phyloP scores from a whole-genome alignment of 2,888 invertebrate species.

The Troglohyphantes excavatus region DNA sequence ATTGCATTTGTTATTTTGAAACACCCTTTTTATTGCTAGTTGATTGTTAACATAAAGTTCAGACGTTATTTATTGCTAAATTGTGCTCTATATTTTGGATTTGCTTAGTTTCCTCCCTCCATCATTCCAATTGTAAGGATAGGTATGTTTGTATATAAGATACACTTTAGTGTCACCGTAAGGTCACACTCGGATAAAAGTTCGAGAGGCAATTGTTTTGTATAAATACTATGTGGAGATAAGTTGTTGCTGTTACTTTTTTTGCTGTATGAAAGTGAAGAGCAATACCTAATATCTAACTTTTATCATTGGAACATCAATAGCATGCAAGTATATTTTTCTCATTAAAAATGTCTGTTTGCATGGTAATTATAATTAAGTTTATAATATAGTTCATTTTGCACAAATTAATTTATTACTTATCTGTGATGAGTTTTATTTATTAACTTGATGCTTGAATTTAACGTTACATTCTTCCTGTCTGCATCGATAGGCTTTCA shows the following conservation, averaged over 20 bases:
- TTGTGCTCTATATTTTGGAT: not conserved
- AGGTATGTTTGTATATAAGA: conserved; percentile 5
- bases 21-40: conserved; percentile 44
- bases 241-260: not conserved
- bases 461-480: not conserved
- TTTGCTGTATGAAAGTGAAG: not conserved
- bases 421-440: not conserved
- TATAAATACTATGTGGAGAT: not conserved
- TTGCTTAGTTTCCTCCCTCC: not conserved
- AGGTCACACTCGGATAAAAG: not conserved
- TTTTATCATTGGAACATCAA: not conserved
- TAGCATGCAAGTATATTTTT: too few species aligned
- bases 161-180: not conserved
- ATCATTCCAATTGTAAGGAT: not conserved
- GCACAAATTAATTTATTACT: not conserved
- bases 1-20: conserved; percentile 55
- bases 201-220: not conserved
- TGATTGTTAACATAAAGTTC: conserved; percentile 18
- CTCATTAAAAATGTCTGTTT: too few species aligned
- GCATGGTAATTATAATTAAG: not conserved
- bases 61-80: conserved; percentile 31
- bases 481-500: not conserved
- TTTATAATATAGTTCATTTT: not conserved
- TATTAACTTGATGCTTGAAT: not conserved
- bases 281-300: too few species aligned